phyloP scores from a whole-genome alignment of 2,797 vertebrate genomes.

The Propithecus deckenii region DNA sequence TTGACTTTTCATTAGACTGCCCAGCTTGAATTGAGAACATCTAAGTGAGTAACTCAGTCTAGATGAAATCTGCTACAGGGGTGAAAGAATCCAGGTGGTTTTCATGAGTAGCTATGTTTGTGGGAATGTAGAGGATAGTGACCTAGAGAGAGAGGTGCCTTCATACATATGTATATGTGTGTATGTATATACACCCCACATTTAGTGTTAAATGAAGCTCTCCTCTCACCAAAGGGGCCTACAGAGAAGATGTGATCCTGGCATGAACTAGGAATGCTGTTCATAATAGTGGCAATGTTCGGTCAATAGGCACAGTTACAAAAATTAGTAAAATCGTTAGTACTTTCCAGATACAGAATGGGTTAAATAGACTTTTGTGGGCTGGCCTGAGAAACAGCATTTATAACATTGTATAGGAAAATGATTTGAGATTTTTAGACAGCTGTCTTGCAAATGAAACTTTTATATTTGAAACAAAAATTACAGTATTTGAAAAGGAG shows the following conservation, averaged over 20 bases:
- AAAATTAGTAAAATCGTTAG: slow-evolving; percentile 36
- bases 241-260: neutral
- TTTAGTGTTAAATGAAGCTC: neutral
- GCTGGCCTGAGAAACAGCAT: slow-evolving; percentile 18
- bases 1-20: slow-evolving; percentile 28
- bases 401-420: slow-evolving; percentile 40
- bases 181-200: neutral
- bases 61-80: slow-evolving; percentile 1
- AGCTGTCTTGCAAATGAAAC: slow-evolving; percentile 52
- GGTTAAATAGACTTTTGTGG: slow-evolving; percentile 41
- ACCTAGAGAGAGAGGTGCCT: neutral
- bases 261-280: neutral
- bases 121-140: slow-evolving; percentile 7
- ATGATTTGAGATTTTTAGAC: slow-evolving; percentile 47
- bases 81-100: slow-evolving; percentile 36
- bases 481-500: neutral
- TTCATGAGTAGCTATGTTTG: slow-evolving; percentile 40
- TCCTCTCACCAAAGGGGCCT: neutral
- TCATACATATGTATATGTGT: neutral
- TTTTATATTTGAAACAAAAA: slow-evolving; percentile 50
- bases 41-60: slow-evolving; percentile 31
- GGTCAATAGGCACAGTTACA: slow-evolving; percentile 6
- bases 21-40: slow-evolving; percentile 31
- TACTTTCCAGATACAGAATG: neutral
- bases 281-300: neutral